A percentile compares a stretch with the other conserved stretches of the same genome.
Conservation (phyloP, 1,140 invertebrate genomes). For the Helicoverpa zea region DNA sequence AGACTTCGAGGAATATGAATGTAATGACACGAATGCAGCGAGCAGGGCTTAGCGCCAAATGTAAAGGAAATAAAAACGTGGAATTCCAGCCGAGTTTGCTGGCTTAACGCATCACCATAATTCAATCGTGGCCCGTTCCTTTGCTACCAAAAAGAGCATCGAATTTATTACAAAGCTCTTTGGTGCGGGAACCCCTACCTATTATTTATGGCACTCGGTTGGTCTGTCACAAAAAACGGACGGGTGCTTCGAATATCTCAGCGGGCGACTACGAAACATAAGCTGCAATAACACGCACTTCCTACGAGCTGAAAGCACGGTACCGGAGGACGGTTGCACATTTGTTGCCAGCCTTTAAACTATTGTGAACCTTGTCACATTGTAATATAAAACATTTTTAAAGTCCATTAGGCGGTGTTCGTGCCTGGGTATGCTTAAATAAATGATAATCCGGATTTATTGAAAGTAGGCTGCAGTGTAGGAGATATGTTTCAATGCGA, state of each 20-base stretch:
- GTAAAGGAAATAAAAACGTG: conserved; percentile 80
- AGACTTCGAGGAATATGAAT: conserved; percentile 70
- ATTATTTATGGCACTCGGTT: conserved; percentile 86
- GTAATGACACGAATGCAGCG: conserved; percentile 72
- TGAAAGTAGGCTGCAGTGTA: conserved; percentile 76
- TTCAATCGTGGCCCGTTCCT: conserved; percentile 81
- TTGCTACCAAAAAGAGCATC: conserved; percentile 85
- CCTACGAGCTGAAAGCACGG: conserved; percentile 73
- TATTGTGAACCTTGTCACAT: conserved; percentile 68
- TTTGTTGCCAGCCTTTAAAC: conserved; percentile 49
- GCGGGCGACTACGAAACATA: conserved; percentile 82
- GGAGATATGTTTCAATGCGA: conserved; percentile 79
- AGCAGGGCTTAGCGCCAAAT: conserved; percentile 72
- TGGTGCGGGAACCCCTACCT: conserved; percentile 82
- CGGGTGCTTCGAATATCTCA: conserved; percentile 84
- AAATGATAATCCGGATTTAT: conserved; percentile 84
- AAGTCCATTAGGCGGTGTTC: conserved; percentile 54
- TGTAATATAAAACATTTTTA: conserved; percentile 64
- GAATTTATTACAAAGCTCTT: conserved; percentile 84
- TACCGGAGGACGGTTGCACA: conserved; percentile 60
- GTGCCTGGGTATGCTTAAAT: conserved; percentile 68
- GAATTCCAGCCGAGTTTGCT: conserved; percentile 77
- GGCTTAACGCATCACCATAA: conserved; percentile 85
- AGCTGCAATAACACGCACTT: conserved; percentile 86
- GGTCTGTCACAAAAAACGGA: conserved; percentile 85